These are phyloP conservation scores for Anguilla anguilla DNA, from an alignment of 2,797 vertebrate species.

Conservation along the genomic window DNA sequence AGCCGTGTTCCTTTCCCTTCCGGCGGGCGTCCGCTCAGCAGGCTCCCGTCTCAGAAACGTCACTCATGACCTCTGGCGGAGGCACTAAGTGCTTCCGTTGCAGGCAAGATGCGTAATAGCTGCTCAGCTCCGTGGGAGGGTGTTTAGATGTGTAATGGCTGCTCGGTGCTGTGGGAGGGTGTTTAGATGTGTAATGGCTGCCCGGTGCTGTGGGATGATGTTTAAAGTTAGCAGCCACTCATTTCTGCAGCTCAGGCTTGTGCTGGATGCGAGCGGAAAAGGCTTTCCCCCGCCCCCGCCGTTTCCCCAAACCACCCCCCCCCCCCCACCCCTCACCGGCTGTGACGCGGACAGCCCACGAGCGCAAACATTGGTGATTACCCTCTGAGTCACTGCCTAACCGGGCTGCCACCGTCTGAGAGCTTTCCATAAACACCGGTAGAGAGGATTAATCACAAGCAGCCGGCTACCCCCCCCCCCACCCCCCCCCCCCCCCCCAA, in stretches of 20 bases:
- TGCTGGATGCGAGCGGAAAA: conserved; percentile 60
- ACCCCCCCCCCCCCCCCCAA: conserved; percentile 48
- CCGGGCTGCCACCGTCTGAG: conserved; percentile 47
- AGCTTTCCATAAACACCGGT: conserved; percentile 63
- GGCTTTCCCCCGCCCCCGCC: too few species aligned
- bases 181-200: neutral
- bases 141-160: neutral
- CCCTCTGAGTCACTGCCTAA: conserved; percentile 71
- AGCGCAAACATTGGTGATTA: conserved; percentile 60
- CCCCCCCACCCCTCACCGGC: conserved; percentile 24
- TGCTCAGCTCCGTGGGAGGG: neutral
- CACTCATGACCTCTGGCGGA: neutral
- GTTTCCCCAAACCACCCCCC: too few species aligned
- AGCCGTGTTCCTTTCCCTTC: neutral
- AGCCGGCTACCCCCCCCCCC: conserved; percentile 53
- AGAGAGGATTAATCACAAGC: conserved; percentile 61
- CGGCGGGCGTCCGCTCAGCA: neutral
- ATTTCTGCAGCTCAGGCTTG: conserved; percentile 59
- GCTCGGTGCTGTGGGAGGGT: conserved; percentile 45
- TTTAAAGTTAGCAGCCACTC: conserved; percentile 64
- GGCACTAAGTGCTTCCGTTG: neutral
- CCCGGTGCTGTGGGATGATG: conserved; percentile 49
- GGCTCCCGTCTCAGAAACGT: neutral
- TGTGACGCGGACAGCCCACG: conserved; percentile 28
- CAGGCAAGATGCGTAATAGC: neutral